These are phyloP conservation scores for Caranx ignobilis DNA, from an alignment of 2,113 vertebrate genomes.

Conservation along the genomic window DNA sequence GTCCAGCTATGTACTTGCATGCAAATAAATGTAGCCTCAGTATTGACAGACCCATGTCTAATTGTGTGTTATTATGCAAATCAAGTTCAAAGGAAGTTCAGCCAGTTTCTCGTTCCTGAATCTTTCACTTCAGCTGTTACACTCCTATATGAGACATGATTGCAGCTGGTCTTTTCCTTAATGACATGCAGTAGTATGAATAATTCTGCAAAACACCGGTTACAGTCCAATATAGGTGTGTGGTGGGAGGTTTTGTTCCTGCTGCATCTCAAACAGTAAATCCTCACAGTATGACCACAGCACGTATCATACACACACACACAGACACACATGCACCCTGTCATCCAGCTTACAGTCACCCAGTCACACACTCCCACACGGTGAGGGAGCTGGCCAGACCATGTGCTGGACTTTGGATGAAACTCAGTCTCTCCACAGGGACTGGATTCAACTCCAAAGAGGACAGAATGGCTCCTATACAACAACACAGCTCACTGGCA, in stretches of 20 bases:
- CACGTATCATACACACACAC: neutral
- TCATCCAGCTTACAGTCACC: conserved; percentile 41
- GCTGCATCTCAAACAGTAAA: conserved; percentile 37
- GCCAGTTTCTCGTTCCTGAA: conserved; percentile 21
- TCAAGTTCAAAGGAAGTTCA: conserved; percentile 59
- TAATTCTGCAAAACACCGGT: neutral
- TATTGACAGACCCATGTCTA: conserved; percentile 42
- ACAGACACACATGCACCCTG: neutral
- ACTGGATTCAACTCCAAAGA: conserved; percentile 39
- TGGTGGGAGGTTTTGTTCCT: neutral
- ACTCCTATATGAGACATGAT: neutral
- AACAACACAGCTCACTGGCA: conserved; percentile 43
- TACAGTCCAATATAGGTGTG: neutral
- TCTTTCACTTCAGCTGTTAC: neutral
- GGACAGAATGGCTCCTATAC: conserved; percentile 54
- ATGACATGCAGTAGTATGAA: neutral
- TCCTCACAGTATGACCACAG: conserved; percentile 14
- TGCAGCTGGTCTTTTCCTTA: neutral
- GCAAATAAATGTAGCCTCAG: conserved; percentile 18
- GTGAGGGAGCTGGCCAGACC: conserved; percentile 56
- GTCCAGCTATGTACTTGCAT: conserved; percentile 25
- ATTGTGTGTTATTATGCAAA: conserved; percentile 56
- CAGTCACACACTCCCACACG: conserved; percentile 53
- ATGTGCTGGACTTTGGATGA: conserved; percentile 78
- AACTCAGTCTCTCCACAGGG: conserved; percentile 67